Evolutionary conservation across 2,113 vertebrate species (phyloP).

Genomic region (Willisornis vidua): DNA sequence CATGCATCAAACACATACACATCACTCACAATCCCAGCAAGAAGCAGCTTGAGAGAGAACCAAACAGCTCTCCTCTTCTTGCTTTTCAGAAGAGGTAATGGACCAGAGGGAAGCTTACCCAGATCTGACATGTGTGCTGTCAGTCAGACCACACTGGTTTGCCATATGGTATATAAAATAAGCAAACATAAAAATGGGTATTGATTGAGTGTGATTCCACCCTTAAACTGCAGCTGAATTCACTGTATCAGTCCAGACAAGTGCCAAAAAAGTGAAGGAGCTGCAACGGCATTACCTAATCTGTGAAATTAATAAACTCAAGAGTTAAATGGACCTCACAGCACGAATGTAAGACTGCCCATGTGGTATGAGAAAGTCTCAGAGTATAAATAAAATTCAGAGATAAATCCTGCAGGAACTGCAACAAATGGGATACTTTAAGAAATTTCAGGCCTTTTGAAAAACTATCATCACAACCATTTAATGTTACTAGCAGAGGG

Average conservation of each 20-base stretch:
- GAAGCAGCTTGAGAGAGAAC: not conserved
- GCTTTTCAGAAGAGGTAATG: not conserved
- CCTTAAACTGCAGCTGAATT: not conserved
- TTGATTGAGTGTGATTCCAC: conserved; percentile 26
- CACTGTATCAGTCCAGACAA: not conserved
- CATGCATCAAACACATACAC: not conserved
- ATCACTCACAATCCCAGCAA: not conserved
- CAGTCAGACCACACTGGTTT: not conserved
- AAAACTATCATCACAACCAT: not conserved
- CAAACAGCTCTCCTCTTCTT: not conserved
- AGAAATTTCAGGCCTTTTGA: not conserved
- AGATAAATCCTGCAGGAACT: not conserved
- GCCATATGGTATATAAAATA: not conserved
- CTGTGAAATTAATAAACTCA: not conserved
- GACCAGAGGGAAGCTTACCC: not conserved
- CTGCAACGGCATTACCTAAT: not conserved
- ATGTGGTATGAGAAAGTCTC: not conserved
- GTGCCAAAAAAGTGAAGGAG: conserved; percentile 18
- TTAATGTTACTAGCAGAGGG: not conserved
- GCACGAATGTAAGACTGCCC: not conserved
- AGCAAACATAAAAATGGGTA: not conserved
- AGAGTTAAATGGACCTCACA: not conserved
- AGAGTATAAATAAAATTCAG: not conserved
- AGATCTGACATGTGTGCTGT: not conserved
- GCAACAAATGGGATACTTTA: not conserved